Evolutionary conservation across 2,113 vertebrate genomes (phyloP).

Genomic region (Larimichthys crocea): DNA sequence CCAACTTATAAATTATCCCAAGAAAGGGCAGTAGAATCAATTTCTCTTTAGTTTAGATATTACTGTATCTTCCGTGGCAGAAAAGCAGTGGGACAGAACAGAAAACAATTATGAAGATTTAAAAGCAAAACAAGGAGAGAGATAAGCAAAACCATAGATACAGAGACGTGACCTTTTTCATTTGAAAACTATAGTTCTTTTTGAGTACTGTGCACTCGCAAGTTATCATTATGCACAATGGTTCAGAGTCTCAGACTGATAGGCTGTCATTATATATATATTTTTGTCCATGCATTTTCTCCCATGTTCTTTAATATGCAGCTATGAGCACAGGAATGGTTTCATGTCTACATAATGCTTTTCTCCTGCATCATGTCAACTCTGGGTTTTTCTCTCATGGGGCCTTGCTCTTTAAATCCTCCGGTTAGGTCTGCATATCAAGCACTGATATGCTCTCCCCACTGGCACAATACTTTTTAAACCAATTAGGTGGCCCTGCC

Average conservation of each 20-base stretch:
- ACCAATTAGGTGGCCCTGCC: slow-evolving; percentile 71
- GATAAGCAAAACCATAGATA: neutral
- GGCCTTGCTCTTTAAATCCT: slow-evolving; percentile 42
- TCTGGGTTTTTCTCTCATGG: slow-evolving; percentile 4
- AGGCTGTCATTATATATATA: neutral
- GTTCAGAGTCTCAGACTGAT: neutral
- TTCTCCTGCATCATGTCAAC: neutral
- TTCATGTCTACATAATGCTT: neutral
- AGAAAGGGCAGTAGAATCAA: slow-evolving; percentile 80
- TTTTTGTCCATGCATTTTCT: neutral
- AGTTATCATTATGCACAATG: slow-evolving; percentile 3
- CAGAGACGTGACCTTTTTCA: slow-evolving; percentile 61
- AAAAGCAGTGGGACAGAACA: slow-evolving; percentile 47
- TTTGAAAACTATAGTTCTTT: slow-evolving; percentile 45
- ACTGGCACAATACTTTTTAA: slow-evolving; percentile 70
- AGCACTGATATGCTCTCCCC: slow-evolving; percentile 51
- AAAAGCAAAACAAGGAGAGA: slow-evolving; percentile 36
- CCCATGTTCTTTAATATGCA: neutral
- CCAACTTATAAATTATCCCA: slow-evolving; percentile 76
- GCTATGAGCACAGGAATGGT: neutral
- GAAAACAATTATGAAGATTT: slow-evolving; percentile 56
- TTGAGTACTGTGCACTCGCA: slow-evolving; percentile 20
- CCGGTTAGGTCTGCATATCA: slow-evolving; percentile 26
- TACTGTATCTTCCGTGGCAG: slow-evolving; percentile 43
- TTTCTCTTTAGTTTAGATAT: slow-evolving; percentile 68